A percentile compares a stretch with the other conserved stretches of the same genome.
Conservation (phyloP, 2,113 vertebrate species). For the Thalassoma bifasciatum region DNA sequence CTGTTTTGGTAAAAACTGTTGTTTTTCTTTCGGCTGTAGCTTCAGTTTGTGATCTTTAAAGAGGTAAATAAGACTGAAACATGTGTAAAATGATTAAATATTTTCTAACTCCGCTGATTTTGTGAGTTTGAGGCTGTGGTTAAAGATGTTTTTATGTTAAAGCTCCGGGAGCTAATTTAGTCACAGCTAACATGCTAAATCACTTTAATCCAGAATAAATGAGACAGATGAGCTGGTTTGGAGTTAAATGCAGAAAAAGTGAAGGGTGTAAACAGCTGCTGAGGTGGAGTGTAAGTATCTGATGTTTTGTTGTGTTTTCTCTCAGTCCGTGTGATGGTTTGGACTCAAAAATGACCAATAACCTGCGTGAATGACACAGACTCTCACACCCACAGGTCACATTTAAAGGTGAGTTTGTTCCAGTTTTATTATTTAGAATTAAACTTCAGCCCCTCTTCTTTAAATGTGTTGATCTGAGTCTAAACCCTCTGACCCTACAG, state of each 20-base stretch:
- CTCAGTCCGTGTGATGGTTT: slow-evolving; percentile 48
- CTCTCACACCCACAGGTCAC: slow-evolving; percentile 24
- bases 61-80: neutral
- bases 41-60: neutral
- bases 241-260: neutral
- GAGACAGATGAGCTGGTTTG: neutral
- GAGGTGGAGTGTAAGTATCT: neutral
- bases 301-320: neutral
- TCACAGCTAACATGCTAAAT: slow-evolving; percentile 58
- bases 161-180: slow-evolving; percentile 42
- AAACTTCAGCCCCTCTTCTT: neutral
- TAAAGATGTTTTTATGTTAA: neutral
- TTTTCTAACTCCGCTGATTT: accelerated
- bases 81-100: neutral
- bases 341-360: slow-evolving; percentile 63
- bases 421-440: no score
- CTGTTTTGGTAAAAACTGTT: slow-evolving; percentile 41
- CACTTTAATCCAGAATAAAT: neutral
- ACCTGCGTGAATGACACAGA: slow-evolving; percentile 40
- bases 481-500: slow-evolving; percentile 64
- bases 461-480: neutral
- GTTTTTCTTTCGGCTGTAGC: neutral
- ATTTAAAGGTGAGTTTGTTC: slow-evolving; percentile 39
- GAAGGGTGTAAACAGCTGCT: no score
- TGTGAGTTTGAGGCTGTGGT: neutral